Percentiles rank a stretch among this genome's conserved stretches.
Conservation (phyloP, 2,113 vertebrate genomes). For the Chrysemys picta region DNA sequence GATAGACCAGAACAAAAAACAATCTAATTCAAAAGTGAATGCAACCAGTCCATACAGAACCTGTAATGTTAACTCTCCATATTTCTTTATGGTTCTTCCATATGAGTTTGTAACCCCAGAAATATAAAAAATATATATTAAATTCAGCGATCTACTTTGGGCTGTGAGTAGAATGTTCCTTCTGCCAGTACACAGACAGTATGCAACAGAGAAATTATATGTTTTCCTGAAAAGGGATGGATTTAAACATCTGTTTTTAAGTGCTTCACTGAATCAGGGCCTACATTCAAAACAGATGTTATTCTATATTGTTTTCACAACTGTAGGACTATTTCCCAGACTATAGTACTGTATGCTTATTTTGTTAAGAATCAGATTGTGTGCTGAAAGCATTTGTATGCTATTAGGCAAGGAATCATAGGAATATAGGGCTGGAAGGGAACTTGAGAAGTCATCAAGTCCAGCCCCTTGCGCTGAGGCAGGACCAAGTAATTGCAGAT, state of each 20-base stretch:
- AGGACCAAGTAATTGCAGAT: no score
- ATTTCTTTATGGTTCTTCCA: background rate
- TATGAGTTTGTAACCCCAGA: background rate
- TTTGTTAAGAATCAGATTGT: background rate
- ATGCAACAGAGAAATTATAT: background rate
- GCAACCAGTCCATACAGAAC: background rate
- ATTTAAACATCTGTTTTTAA: no score
- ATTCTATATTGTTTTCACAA: background rate
- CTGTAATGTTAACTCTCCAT: background rate
- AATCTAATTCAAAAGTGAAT: background rate
- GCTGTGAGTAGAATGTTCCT: background rate
- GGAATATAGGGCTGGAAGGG: no score
- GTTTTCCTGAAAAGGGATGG: no score
- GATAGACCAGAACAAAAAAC: background rate
- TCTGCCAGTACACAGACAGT: background rate
- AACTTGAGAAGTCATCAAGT: no score
- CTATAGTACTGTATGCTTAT: background rate
- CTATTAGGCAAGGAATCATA: no score
- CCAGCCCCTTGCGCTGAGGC: no score
- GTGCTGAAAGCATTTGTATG: background rate
- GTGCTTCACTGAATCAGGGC: background rate
- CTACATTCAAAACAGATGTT: background rate
- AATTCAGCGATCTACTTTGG: background rate
- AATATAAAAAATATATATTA: background rate
- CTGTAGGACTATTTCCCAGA: background rate